Evolutionary conservation across 2,888 invertebrate species (phyloP), one percentile per base, ranked within the genome.

Genomic region (Drosophila mulleri): DNA sequence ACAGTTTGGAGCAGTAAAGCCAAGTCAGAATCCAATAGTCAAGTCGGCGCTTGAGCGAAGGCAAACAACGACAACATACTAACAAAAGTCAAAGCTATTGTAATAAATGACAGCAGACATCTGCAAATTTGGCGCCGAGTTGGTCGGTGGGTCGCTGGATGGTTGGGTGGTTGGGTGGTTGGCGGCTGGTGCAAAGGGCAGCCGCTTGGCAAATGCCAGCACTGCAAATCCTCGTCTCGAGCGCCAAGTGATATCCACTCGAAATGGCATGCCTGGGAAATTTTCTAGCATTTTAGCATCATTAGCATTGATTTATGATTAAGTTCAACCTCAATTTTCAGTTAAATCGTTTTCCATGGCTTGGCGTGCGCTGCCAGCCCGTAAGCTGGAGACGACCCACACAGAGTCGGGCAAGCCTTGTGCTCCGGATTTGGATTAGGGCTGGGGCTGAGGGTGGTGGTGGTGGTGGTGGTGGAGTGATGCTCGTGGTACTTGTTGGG

Each of bases 291-390:
- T 91, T 91, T 90, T 85, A 86, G 90, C 91, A 92, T 92, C 92
- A 92, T 92, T 92, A 92, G 91, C 90, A 90, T 91, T 92, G 92
- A 92, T 92, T 92, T 92, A 92, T 92, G 92, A 90, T 91, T 89
- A 89, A 89, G 90, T 91, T 89, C 88, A 89, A 90, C 90, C 91
- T 90, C 91, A 91, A 91, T 91, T 91, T 91, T 90, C 90, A 89
- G 89, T 87, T 91, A 90, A 90, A 90, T 90, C 90, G 88, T 88
- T 89, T 90, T 87, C 86, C 79, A 74, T 76, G 52, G 52, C 60
- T 65, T 44, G 62, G 58, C 62, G 64, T 58, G 64, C 44, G n/a
- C 42, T 58, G 16, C 47, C 57, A 47, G 44, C 14, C 52, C 44
- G 41, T 53, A 56, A 42, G 23, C 45, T 66, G 54, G 45, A 65